Percentiles rank a stretch among this genome's conserved stretches.
Evolutionary conservation across 2,113 vertebrate species (phyloP).

Genomic region (Archocentrus centrarchus): DNA sequence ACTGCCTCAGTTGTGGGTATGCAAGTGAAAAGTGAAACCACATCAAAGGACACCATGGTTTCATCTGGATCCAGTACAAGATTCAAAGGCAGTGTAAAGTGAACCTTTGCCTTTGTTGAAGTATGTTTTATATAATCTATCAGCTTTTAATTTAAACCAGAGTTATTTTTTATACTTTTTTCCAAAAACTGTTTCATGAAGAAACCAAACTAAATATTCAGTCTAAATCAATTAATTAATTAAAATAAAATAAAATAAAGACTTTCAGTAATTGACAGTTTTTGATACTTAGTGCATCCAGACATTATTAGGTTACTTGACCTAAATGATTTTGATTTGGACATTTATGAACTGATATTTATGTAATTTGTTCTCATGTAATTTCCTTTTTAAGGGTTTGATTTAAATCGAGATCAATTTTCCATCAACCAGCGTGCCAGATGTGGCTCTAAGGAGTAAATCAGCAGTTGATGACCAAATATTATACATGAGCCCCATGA

Average conservation of each 20-base stretch:
- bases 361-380: neutral
- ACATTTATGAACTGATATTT: neutral
- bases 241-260: neutral
- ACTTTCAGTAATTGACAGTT: neutral
- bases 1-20: too few relatives aligned
- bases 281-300: too few relatives aligned
- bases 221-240: neutral
- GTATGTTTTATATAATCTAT: neutral
- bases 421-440: neutral
- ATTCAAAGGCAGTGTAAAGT: neutral
- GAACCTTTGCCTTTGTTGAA: too few relatives aligned
- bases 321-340: neutral
- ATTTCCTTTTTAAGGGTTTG: neutral
- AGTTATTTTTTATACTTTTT: neutral
- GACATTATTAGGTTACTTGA: too few relatives aligned
- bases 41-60: too few relatives aligned
- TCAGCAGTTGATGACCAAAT: neutral
- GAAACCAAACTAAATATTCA: neutral
- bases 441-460: neutral
- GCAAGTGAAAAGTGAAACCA: too few relatives aligned
- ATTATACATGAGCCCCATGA: slow-evolving; percentile 3
- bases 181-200: neutral
- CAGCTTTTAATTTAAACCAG: neutral
- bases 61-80: too few relatives aligned
- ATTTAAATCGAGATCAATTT: neutral